Percentiles rank a stretch among this genome's conserved stretches.
These are phyloP conservation scores for Neoarius graeffei DNA, from an alignment of 2,113 vertebrate genomes.

Conservation along the genomic window DNA sequence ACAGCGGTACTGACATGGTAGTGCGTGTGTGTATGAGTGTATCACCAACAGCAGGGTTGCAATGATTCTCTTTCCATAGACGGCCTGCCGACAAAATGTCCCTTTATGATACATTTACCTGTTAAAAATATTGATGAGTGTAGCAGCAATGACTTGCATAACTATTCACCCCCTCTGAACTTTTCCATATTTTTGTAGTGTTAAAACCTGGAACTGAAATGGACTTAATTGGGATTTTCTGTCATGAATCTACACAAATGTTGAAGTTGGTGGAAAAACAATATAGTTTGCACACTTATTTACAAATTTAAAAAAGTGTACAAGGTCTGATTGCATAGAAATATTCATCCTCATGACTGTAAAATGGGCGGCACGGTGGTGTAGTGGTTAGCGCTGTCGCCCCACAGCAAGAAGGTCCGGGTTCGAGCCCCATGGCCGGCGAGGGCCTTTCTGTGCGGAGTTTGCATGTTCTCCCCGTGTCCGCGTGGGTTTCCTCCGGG, in stretches of 20 bases:
- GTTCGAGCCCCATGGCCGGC: too few species aligned
- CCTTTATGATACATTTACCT: neutral
- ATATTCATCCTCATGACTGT: neutral
- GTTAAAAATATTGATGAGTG: neutral
- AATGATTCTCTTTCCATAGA: neutral
- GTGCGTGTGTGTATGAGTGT: neutral
- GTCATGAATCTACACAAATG: neutral
- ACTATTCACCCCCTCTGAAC: neutral
- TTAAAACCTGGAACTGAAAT: neutral
- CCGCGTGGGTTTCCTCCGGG: too few species aligned
- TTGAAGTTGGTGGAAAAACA: neutral
- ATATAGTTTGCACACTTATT: neutral
- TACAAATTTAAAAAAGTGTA: neutral
- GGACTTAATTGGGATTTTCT: neutral
- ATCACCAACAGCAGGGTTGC: neutral
- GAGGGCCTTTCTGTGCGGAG: too few species aligned
- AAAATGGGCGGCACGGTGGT: too few species aligned
- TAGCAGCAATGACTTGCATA: neutral
- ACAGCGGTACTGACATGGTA: neutral
- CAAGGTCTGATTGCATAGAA: neutral
- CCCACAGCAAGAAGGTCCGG: too few species aligned
- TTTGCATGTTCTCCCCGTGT: too few species aligned
- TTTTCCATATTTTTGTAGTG: neutral
- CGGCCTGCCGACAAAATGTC: neutral
- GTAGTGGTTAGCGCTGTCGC: too few species aligned